phyloP scores from a whole-genome alignment of 2,888 invertebrate genomes.

The Synergus umbraculus region DNA sequence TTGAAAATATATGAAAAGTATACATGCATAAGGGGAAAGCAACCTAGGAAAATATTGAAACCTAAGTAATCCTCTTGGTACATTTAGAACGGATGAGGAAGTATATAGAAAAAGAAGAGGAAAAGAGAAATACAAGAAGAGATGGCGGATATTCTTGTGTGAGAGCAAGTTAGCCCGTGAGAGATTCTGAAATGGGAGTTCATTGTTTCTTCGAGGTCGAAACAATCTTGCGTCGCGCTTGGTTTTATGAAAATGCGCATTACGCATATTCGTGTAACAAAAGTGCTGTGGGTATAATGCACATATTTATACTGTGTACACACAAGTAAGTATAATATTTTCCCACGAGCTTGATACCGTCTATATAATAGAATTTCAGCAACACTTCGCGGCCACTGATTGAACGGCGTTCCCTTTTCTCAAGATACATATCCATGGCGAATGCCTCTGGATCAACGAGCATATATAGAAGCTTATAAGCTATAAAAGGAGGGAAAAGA shows the following conservation, averaged over 20 bases:
- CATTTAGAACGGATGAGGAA: constrained; percentile 36
- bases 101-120: constrained; percentile 1
- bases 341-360: constrained; percentile 42
- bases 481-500: no score
- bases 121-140: constrained; percentile 24
- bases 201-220: constrained; percentile 53
- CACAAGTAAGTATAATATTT: background rate
- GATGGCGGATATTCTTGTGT: constrained; percentile 42
- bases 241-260: constrained; percentile 4
- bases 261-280: constrained; percentile 7
- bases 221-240: background rate
- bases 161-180: constrained; percentile 45
- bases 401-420: no score
- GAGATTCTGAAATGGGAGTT: constrained; percentile 49
- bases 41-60: constrained; percentile 1
- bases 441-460: no score
- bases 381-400: no score
- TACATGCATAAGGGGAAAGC: background rate
- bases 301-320: constrained; percentile 1
- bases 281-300: background rate
- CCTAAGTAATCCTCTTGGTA: background rate
- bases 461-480: no score
- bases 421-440: no score
- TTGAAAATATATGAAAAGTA: background rate
- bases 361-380: no score